phyloP scores from a whole-genome alignment of 2,888 invertebrate species.

The Halocaridina rubra region DNA sequence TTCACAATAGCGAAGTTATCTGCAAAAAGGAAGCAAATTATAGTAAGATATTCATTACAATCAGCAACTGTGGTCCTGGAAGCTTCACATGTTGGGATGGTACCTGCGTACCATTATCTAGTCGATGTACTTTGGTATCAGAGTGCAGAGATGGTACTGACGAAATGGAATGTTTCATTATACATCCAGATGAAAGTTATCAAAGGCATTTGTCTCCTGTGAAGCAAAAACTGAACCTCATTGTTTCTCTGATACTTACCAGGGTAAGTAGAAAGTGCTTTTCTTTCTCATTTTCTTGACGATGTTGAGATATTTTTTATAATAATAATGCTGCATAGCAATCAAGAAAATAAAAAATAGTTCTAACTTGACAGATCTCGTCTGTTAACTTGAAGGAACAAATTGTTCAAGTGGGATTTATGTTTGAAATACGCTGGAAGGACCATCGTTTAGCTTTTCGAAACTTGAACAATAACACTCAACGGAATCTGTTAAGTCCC shows the following conservation, averaged over 20 bases:
- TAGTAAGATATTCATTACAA: too few species aligned
- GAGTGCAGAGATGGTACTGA: neutral
- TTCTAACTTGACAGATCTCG: too few species aligned
- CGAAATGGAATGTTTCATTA: neutral
- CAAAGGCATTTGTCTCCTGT: neutral
- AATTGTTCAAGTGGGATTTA: neutral
- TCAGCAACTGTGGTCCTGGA: neutral
- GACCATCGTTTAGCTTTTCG: neutral
- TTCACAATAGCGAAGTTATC: neutral
- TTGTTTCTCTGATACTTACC: neutral
- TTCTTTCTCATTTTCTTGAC: too few species aligned
- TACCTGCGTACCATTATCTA: neutral
- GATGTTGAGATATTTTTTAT: too few species aligned
- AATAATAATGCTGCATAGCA: too few species aligned
- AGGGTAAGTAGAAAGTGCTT: neutral
- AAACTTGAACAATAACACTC: neutral
- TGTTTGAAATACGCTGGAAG: neutral
- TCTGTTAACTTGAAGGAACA: neutral
- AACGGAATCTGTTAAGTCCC: neutral
- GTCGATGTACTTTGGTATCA: neutral
- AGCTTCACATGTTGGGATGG: neutral
- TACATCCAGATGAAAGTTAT: neutral
- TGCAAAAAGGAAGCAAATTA: neutral
- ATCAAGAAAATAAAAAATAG: too few species aligned
- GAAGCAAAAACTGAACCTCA: neutral